Evolutionary conservation across 2,888 invertebrate genomes (phyloP).

Genomic region (Nephrotoma appendiculata): DNA sequence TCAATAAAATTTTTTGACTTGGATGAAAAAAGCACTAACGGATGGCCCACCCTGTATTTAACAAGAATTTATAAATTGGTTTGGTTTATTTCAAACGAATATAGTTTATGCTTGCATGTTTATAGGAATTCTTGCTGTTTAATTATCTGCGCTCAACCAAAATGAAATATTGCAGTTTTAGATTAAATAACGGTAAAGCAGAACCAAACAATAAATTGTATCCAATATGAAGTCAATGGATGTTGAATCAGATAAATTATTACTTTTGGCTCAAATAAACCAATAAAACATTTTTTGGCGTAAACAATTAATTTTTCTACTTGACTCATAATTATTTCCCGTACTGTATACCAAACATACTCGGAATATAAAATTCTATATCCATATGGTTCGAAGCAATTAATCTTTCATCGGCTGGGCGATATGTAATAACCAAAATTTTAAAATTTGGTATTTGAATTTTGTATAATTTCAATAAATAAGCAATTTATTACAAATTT

Average conservation of each 20-base stretch:
- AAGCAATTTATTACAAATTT: background rate
- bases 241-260: background rate
- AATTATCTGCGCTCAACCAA: background rate
- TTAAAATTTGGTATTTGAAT: background rate
- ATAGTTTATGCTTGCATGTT: background rate
- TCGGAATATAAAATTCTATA: background rate
- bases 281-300: background rate
- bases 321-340: background rate
- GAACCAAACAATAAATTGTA: background rate
- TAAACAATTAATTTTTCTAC: background rate
- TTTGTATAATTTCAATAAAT: background rate
- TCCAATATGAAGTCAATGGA: background rate
- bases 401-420: background rate
- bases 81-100: no score
- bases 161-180: background rate
- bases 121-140: background rate
- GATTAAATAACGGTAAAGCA: background rate
- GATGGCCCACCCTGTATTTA: no score
- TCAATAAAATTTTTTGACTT: no score
- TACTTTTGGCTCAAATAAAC: background rate
- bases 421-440: background rate
- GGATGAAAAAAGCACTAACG: no score
- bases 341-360: background rate
- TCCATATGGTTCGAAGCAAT: background rate
- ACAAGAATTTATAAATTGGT: no score